These are phyloP conservation scores for Epirrhoe tristata DNA, from an alignment of 2,888 invertebrate species.

Conservation along the genomic window DNA sequence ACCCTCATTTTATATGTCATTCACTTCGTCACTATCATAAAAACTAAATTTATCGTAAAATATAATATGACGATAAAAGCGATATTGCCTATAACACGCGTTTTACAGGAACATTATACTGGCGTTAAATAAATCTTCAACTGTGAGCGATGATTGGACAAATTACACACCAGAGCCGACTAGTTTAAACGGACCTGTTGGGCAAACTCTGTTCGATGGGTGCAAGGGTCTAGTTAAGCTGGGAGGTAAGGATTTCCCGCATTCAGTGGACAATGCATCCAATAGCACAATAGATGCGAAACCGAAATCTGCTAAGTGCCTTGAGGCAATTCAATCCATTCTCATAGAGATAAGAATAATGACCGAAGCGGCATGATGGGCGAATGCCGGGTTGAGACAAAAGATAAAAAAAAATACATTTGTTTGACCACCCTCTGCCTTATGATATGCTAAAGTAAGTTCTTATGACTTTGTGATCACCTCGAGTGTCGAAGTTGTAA, in stretches of 20 bases:
- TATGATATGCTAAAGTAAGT: no score
- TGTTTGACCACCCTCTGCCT: no score
- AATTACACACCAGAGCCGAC: conserved; percentile 51
- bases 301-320: conserved; percentile 25
- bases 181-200: conserved; percentile 9
- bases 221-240: conserved; percentile 11
- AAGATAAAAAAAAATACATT: no score
- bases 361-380: neutral
- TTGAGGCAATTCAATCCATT: conserved; percentile 9
- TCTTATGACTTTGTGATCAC: no score
- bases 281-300: conserved; percentile 27
- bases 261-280: conserved; percentile 30
- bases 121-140: conserved; percentile 56
- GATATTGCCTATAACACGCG: conserved; percentile 43
- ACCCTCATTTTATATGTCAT: conserved; percentile 5
- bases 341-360: neutral
- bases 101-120: conserved; percentile 34
- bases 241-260: conserved; percentile 9
- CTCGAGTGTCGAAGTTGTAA: no score
- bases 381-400: neutral
- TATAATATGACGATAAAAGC: conserved; percentile 42
- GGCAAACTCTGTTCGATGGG: neutral
- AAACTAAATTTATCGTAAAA: conserved; percentile 29
- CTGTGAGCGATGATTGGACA: conserved; percentile 58
- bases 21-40: conserved; percentile 11